phyloP scores from a whole-genome alignment of 1,140 invertebrate genomes.

The Papilio polyxenes region DNA sequence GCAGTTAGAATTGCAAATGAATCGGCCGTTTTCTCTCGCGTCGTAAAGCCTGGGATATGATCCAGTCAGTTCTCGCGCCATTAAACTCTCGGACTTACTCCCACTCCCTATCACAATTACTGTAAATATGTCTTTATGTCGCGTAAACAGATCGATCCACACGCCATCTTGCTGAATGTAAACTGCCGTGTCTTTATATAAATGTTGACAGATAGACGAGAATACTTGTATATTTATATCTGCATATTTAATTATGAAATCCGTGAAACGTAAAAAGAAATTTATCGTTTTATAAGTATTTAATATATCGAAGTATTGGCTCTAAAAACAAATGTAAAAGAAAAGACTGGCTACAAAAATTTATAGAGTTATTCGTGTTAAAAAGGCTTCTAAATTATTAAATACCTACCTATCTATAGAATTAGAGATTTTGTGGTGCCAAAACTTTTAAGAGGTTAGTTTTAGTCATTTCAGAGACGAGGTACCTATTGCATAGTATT shows the following conservation, averaged over 20 bases:
- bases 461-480: too few relatives aligned
- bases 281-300: neutral
- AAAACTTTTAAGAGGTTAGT: too few relatives aligned
- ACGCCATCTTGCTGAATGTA: conserved; percentile 28
- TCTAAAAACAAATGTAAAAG: too few relatives aligned
- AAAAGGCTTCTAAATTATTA: too few relatives aligned
- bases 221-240: neutral
- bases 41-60: conserved; percentile 79
- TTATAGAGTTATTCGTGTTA: too few relatives aligned
- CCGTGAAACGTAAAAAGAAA: neutral
- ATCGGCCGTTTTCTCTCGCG: conserved; percentile 75
- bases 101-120: conserved; percentile 64
- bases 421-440: too few relatives aligned
- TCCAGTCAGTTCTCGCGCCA: conserved; percentile 79
- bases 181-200: conserved; percentile 15
- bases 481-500: neutral
- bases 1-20: conserved; percentile 79
- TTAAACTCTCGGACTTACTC: conserved; percentile 72
- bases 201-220: conserved; percentile 4
- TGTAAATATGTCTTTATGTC: conserved; percentile 63
- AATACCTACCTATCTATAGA: too few relatives aligned
- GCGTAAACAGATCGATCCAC: conserved; percentile 53
- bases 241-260: neutral
- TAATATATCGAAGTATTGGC: too few relatives aligned
- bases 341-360: too few relatives aligned